phyloP scores from a whole-genome alignment of 1,140 invertebrate genomes.

The Stenopsyche tienmushanensis region DNA sequence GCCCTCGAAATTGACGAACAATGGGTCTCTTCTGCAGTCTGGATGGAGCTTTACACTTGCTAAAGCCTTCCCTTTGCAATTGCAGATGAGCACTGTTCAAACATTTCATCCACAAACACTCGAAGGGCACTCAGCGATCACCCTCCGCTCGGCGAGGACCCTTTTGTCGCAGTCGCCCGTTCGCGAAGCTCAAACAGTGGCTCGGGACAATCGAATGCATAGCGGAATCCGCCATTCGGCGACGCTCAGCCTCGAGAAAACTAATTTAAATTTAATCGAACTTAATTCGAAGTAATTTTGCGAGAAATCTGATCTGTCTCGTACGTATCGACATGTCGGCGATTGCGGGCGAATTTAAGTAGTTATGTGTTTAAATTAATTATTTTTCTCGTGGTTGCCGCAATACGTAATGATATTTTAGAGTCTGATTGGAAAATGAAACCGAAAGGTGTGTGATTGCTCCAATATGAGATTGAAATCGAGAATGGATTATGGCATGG shows the following conservation, averaged over 20 bases:
- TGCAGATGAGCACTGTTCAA: conserved; percentile 28
- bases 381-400: too few species aligned
- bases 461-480: too few species aligned
- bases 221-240: background rate
- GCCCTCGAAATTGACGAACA: too few species aligned
- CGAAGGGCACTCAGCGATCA: conserved; percentile 8
- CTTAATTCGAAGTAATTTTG: too few species aligned
- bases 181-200: background rate
- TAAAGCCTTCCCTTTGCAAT: conserved; percentile 1
- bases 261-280: too few species aligned
- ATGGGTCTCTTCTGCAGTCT: background rate
- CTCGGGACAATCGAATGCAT: background rate
- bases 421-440: too few species aligned
- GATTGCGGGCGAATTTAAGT: too few species aligned
- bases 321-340: background rate
- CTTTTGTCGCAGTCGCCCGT: conserved; percentile 3
- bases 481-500: too few species aligned
- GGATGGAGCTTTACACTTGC: conserved; percentile 15
- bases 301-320: background rate
- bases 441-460: too few species aligned
- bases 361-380: too few species aligned
- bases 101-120: conserved; percentile 27
- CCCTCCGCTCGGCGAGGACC: conserved; percentile 12
- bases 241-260: background rate
- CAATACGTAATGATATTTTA: too few species aligned